These are phyloP conservation scores for Rhogogaster chlorosoma DNA, from an alignment of 2,888 invertebrate genomes.

Conservation along the genomic window DNA sequence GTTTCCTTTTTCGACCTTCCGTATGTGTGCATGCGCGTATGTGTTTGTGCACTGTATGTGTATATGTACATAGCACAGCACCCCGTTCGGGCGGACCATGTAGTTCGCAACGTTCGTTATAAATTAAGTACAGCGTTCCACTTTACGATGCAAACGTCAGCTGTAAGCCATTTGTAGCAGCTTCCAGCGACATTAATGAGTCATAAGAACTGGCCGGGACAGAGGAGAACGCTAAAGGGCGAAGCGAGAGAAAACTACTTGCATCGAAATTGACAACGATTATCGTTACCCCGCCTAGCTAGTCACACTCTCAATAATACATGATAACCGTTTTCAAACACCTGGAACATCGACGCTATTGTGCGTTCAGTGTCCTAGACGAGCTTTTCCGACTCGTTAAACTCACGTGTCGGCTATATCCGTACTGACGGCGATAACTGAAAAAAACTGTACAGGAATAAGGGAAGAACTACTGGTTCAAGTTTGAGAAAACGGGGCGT, in stretches of 20 bases:
- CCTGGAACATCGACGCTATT: background rate
- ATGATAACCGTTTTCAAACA: background rate
- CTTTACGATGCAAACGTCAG: conserved; percentile 51
- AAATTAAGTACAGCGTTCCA: conserved; percentile 47
- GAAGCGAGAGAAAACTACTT: conserved; percentile 14
- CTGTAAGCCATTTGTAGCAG: conserved; percentile 49
- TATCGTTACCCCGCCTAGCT: background rate
- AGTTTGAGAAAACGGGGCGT: conserved; percentile 15
- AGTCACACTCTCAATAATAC: background rate
- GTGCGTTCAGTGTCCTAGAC: background rate
- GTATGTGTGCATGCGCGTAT: background rate
- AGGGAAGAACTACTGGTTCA: background rate
- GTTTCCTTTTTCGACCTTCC: background rate
- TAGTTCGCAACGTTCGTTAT: conserved; percentile 43
- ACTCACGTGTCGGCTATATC: background rate
- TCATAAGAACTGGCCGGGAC: conserved; percentile 44
- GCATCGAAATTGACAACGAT: conserved; percentile 35
- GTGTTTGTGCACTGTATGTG: background rate
- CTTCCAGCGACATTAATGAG: conserved; percentile 45
- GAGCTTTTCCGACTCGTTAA: background rate
- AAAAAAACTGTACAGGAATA: background rate
- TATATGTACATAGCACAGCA: background rate
- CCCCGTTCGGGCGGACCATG: background rate
- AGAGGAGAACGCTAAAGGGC: conserved; percentile 16
- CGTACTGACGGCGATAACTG: background rate